Percentiles rank a stretch among this genome's conserved stretches.
phyloP scores from a whole-genome alignment of 1,140 invertebrate genomes.

The Drosophila eugracilis region DNA sequence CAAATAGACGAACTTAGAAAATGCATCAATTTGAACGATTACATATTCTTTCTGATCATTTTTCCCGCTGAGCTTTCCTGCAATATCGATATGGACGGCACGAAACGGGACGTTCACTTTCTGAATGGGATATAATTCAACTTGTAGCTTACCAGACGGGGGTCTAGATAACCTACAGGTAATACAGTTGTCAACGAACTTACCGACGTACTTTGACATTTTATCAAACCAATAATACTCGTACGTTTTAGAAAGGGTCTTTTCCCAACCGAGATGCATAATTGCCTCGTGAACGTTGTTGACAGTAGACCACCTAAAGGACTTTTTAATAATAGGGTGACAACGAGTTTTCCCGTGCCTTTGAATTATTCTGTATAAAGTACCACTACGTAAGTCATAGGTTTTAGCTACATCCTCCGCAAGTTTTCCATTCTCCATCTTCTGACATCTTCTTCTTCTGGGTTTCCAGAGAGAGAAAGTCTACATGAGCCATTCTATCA shows the following conservation, averaged over 20 bases:
- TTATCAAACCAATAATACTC: too few relatives aligned
- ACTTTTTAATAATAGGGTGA: conserved; percentile 9
- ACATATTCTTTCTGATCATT: conserved; percentile 18
- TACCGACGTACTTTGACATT: too few relatives aligned
- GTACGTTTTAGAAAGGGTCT: too few relatives aligned
- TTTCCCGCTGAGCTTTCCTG: conserved; percentile 19
- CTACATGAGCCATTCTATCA: not conserved
- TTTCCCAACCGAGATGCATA: too few relatives aligned
- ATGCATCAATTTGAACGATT: conserved; percentile 2
- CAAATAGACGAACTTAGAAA: conserved; percentile 8
- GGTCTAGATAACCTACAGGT: conserved; percentile 20
- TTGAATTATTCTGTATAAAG: conserved; percentile 12
- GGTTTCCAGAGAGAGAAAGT: conserved; percentile 1
- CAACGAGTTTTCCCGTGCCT: conserved; percentile 9
- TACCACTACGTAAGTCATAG: not conserved
- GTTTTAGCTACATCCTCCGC: conserved; percentile 5
- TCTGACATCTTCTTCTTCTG: too few relatives aligned
- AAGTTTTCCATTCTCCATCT: conserved; percentile 4
- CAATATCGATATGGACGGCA: conserved; percentile 9
- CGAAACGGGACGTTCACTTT: not conserved
- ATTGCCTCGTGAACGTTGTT: too few relatives aligned
- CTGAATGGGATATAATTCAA: conserved; percentile 6
- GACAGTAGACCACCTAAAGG: conserved; percentile 25
- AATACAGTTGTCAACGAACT: conserved; percentile 8
- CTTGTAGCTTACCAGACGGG: conserved; percentile 10